Evolutionary conservation across 2,888 invertebrate species (phyloP), one percentile per base, ranked within the genome.

Genomic region (Synanthedon formicaeformis): DNA sequence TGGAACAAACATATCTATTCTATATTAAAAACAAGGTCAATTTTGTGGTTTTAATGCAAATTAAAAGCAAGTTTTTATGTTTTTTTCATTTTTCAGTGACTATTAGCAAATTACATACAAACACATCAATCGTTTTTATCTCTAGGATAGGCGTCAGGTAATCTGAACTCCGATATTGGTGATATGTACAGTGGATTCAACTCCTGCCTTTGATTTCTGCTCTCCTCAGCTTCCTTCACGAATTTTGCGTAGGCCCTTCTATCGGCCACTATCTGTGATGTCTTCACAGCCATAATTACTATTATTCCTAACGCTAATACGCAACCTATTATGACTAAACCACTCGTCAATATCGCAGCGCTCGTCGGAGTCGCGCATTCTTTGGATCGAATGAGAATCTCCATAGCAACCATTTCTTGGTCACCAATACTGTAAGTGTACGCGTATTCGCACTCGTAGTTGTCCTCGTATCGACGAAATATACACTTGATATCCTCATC

Each of bases 181-280:
- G 91, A 88, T 58, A 84, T 89, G 60, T 92, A 93, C 55, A 93
- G 64, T 0, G 92, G 92, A 67, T 91, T 92, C 55, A 88, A 61
- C 51, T 82, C 76, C 54, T 81, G 80, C 72, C 78, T 75, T 49
- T 79, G 63, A 49, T 78, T 70, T 52, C 77, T 73, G 51, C 84
- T 83, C 52, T 78, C 78, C 53, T 81, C 67, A 0, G 87, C 83
- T 61, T 88, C 85, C 41, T 81, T 70, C 5, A 75, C 60, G 56
- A 91, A 91, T 54, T 79, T 84, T 0, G 88, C 89, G 58, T 86
- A 90, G 0, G 90, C 90, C 23, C 85, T 67, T 34, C 86, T 84
- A 59, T 91, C 90, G 0, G 87, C 85, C 0, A 80, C 65, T 0
- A 84, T 71, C 23, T 89, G 77, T 0, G 80, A 83, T 52, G 65